Conservation (phyloP, 2,113 vertebrate species). For the Archilochus colubris region DNA sequence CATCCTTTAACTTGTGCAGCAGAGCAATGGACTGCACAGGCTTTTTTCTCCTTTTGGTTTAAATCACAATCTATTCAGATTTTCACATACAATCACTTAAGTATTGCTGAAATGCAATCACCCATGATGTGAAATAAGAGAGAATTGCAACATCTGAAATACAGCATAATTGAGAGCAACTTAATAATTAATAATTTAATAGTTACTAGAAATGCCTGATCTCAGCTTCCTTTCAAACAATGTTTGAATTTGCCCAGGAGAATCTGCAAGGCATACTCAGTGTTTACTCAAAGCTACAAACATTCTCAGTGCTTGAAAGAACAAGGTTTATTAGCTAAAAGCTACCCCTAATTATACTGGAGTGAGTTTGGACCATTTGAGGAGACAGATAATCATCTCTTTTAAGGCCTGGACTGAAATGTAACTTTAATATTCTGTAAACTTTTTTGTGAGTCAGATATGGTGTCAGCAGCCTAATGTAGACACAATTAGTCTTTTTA, state of each 20-base stretch:
- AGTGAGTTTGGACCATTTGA: not conserved
- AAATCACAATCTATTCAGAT: not conserved
- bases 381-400: not conserved
- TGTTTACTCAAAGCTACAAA: not conserved
- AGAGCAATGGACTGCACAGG: not conserved
- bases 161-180: not conserved
- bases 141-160: not conserved
- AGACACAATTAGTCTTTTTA: not conserved
- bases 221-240: not conserved
- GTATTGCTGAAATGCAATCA: not conserved
- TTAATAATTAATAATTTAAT: not conserved
- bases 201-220: not conserved
- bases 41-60: not conserved
- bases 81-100: not conserved
- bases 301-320: not conserved
- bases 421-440: not conserved
- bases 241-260: not conserved
- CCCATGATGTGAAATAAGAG: not conserved
- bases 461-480: fast-evolving
- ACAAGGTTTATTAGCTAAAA: not conserved
- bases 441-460: not conserved
- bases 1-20: not conserved
- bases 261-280: not conserved
- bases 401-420: not conserved
- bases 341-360: not conserved